Evolutionary conservation across 2,888 invertebrate species (phyloP).

Genomic region (Eristalinus sepulchralis): DNA sequence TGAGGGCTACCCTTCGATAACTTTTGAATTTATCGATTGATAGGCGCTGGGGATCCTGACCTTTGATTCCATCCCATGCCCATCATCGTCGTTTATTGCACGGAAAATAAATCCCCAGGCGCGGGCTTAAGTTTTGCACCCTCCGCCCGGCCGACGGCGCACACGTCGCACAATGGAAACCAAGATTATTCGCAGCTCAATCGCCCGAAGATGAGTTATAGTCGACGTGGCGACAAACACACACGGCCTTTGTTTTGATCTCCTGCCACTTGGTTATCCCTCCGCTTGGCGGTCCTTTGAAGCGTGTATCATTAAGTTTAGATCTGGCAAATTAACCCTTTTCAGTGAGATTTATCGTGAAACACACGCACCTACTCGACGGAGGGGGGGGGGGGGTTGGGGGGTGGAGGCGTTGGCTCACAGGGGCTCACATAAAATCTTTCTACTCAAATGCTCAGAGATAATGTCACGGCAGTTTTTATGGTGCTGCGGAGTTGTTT

Average conservation of each 20-base stretch:
- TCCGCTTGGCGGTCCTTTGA: conserved; percentile 28
- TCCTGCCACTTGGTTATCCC: conserved; percentile 19
- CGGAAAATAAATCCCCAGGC: conserved; percentile 58
- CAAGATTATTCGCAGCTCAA: conserved; percentile 59
- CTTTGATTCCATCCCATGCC: conserved; percentile 51
- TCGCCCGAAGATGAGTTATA: conserved; percentile 64
- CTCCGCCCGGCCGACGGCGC: not conserved
- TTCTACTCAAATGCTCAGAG: conserved; percentile 41
- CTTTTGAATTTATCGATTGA: conserved; percentile 63
- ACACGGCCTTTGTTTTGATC: not conserved
- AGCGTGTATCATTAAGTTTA: conserved; percentile 57
- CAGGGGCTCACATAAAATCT: conserved; percentile 35
- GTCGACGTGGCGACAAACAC: conserved; percentile 31
- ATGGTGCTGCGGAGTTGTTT: conserved; percentile 37
- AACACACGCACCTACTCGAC: not conserved
- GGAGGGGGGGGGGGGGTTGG: not conserved
- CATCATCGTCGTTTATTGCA: conserved; percentile 55
- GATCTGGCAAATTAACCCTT: conserved; percentile 67
- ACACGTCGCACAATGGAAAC: conserved; percentile 32
- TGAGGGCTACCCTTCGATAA: conserved; percentile 43
- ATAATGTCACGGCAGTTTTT: conserved; percentile 62
- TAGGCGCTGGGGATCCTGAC: conserved; percentile 54
- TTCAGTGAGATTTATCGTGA: conserved; percentile 59
- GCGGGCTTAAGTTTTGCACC: conserved; percentile 37
- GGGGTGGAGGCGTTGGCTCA: no score